Evolutionary conservation across 2,113 vertebrate genomes (phyloP).

Genomic region (Megaleporinus macrocephalus): DNA sequence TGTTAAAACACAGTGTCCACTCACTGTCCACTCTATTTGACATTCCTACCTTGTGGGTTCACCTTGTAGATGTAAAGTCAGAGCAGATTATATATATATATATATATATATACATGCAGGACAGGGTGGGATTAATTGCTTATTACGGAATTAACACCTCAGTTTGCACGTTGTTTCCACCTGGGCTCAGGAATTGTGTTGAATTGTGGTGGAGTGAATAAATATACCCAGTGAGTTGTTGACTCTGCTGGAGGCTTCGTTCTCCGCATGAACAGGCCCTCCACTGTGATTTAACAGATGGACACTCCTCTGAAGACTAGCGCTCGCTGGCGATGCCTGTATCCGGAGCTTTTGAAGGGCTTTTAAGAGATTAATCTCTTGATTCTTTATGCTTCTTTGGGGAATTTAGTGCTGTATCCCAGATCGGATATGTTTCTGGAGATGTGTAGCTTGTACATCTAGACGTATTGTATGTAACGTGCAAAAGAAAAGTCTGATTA

Average conservation of each 20-base stretch:
- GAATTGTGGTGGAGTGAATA: slow-evolving; percentile 20
- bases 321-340: slow-evolving; percentile 8
- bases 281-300: slow-evolving; percentile 51
- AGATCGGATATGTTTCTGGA: neutral
- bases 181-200: neutral
- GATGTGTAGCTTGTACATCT: neutral
- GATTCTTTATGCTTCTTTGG: neutral
- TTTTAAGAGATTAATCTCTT: slow-evolving; percentile 27
- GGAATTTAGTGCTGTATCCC: neutral
- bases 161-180: slow-evolving; percentile 4
- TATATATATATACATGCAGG: too few species aligned
- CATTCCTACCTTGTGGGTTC: too few species aligned
- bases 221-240: slow-evolving; percentile 32
- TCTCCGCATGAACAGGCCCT: slow-evolving; percentile 42
- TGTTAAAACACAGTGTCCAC: too few species aligned
- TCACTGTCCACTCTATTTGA: too few species aligned
- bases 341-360: slow-evolving; percentile 17
- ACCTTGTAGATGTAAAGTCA: too few species aligned
- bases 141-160: neutral
- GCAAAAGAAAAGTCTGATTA: too few species aligned
- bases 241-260: slow-evolving; percentile 27
- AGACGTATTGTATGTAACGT: neutral
- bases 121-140: too few species aligned
- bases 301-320: slow-evolving; percentile 32
- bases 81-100: too few species aligned